A percentile compares a stretch with the other conserved stretches of the same genome.
Conservation (phyloP, 1,140 invertebrate genomes). For the Heliconius nattereri region DNA sequence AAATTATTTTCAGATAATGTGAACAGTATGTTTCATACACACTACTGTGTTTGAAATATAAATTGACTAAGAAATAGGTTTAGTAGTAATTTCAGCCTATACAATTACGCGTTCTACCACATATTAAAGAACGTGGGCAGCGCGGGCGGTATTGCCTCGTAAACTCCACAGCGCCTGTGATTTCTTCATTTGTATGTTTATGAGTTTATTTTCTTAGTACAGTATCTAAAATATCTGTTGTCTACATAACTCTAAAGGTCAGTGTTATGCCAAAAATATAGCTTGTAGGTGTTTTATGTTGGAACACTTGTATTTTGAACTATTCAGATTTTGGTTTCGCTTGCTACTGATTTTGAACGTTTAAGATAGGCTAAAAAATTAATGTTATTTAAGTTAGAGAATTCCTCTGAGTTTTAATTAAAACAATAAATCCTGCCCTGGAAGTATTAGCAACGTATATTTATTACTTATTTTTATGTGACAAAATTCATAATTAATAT, state of each 20-base stretch:
- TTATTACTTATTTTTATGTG: too few species aligned
- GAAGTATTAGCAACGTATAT: too few species aligned
- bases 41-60: background rate
- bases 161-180: background rate
- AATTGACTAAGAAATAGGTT: background rate
- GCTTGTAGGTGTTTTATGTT: background rate
- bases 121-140: constrained; percentile 1
- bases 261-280: constrained; percentile 26
- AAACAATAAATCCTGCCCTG: too few species aligned
- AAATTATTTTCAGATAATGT: background rate
- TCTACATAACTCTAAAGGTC: constrained; percentile 19
- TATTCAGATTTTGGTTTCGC: background rate
- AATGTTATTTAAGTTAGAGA: background rate
- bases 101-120: constrained; percentile 1
- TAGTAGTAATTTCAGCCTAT: constrained; percentile 2
- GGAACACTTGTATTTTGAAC: background rate
- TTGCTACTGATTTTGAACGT: background rate
- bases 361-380: background rate
- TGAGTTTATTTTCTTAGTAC: constrained; percentile 37
- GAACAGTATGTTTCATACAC: background rate
- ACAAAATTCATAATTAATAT: too few species aligned
- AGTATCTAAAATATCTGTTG: constrained; percentile 32
- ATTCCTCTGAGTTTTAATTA: background rate
- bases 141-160: constrained; percentile 11
- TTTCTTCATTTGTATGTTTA: constrained; percentile 39